phyloP scores from a whole-genome alignment of 2,113 vertebrate species.

The Tragelaphus strepsiceros region DNA sequence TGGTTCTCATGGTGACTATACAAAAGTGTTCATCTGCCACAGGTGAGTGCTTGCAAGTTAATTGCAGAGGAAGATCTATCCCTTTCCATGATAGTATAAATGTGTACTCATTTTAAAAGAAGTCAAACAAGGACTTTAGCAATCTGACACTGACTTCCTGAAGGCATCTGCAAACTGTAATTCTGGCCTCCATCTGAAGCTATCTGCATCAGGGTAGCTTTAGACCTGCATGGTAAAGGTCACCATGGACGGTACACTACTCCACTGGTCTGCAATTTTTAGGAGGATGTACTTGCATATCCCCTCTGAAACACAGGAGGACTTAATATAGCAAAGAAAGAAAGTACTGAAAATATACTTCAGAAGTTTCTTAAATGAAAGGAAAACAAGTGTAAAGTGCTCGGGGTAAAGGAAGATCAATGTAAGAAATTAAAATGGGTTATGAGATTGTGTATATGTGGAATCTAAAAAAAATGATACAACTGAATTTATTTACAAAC shows the following conservation, averaged over 20 bases:
- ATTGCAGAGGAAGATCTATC: not conserved
- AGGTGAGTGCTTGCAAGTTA: not conserved
- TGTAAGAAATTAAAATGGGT: slow-evolving; percentile 69
- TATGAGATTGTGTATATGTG: not conserved
- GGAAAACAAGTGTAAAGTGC: not conserved
- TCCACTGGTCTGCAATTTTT: not conserved
- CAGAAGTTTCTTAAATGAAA: not conserved
- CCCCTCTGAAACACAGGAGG: not conserved
- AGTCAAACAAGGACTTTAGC: not conserved
- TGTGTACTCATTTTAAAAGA: not conserved
- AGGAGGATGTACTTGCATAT: too few relatives aligned
- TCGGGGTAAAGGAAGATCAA: slow-evolving; percentile 79
- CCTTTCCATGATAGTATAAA: not conserved
- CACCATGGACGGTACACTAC: rapidly evolving
- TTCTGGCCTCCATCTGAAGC: not conserved
- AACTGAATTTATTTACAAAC: not conserved
- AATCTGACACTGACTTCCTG: not conserved
- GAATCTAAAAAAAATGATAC: not conserved
- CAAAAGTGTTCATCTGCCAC: not conserved
- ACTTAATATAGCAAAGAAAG: not conserved
- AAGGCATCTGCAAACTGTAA: not conserved
- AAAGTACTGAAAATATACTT: not conserved
- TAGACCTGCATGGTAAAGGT: not conserved
- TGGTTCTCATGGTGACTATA: not conserved
- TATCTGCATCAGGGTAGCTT: not conserved